Conservation (phyloP, 2,113 vertebrate species). For the Ameiurus melas region DNA sequence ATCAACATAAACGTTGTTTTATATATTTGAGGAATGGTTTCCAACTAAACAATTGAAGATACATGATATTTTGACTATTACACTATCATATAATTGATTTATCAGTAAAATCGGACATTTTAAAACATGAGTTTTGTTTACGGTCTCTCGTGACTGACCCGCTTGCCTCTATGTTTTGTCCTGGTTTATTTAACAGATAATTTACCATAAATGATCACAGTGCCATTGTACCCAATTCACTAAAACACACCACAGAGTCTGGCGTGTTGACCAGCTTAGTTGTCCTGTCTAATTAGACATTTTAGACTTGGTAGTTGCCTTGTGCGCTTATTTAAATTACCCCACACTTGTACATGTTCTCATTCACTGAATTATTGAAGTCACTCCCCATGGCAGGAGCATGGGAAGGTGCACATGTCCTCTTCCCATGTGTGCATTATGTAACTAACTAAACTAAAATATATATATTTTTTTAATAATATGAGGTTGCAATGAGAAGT, state of each 20-base stretch:
- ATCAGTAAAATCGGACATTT: not conserved
- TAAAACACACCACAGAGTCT: not conserved
- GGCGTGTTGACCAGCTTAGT: not conserved
- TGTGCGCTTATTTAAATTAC: not conserved
- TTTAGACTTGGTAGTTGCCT: not conserved
- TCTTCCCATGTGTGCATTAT: not conserved
- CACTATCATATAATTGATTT: not conserved
- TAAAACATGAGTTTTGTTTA: not conserved
- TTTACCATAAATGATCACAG: not conserved
- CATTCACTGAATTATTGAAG: not conserved
- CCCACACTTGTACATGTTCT: not conserved
- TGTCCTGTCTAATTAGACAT: not conserved
- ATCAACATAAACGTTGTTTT: too few relatives aligned
- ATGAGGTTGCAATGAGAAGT: not conserved
- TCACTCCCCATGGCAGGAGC: not conserved
- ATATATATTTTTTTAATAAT: not conserved
- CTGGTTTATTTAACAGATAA: not conserved
- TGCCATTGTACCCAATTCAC: not conserved
- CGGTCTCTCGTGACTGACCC: not conserved
- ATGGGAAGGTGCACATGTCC: not conserved
- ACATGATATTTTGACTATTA: not conserved
- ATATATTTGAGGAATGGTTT: not conserved
- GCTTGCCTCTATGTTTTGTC: not conserved
- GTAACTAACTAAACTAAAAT: not conserved
- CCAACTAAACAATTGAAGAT: not conserved